A percentile compares a stretch with the other conserved stretches of the same genome.
These are phyloP conservation scores for Chrysolina americana DNA, from an alignment of 2,888 invertebrate genomes.

Conservation along the genomic window DNA sequence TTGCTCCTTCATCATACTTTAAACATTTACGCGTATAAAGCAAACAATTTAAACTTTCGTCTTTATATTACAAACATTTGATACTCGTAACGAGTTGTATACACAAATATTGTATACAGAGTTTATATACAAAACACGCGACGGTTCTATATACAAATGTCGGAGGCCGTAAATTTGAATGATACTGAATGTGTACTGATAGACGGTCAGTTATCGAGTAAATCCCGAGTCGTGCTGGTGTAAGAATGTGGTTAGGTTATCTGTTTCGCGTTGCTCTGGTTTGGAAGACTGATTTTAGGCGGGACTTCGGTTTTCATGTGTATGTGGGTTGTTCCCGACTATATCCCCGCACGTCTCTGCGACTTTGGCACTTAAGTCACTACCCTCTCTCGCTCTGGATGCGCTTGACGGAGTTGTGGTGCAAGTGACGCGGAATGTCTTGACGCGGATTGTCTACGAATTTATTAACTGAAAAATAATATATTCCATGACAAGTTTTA, in stretches of 20 bases:
- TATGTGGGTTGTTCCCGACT: conserved; percentile 11
- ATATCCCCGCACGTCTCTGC: conserved; percentile 20
- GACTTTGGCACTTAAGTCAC: conserved; percentile 19
- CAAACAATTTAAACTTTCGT: conserved; percentile 68
- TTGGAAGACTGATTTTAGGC: conserved; percentile 34
- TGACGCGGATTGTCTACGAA: neutral
- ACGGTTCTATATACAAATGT: conserved; percentile 67
- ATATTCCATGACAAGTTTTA: neutral
- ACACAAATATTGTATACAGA: conserved; percentile 68
- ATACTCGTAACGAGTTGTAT: conserved; percentile 67
- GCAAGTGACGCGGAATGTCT: neutral
- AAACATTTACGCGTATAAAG: conserved; percentile 67
- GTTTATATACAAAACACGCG: conserved; percentile 64
- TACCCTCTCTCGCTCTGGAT: neutral
- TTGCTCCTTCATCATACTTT: conserved; percentile 68
- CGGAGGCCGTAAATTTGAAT: conserved; percentile 54
- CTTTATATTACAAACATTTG: conserved; percentile 69
- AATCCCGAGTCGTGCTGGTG: conserved; percentile 10
- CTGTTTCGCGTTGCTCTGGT: conserved; percentile 17
- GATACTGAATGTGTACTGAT: conserved; percentile 58
- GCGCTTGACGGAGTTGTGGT: neutral
- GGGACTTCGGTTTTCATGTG: conserved; percentile 21
- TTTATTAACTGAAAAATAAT: neutral
- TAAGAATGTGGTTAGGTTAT: conserved; percentile 27
- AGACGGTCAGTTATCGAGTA: conserved; percentile 29